Percentiles rank a stretch among this genome's conserved stretches.
phyloP scores from a whole-genome alignment of 2,797 vertebrate species.

The Crax fasciolata region DNA sequence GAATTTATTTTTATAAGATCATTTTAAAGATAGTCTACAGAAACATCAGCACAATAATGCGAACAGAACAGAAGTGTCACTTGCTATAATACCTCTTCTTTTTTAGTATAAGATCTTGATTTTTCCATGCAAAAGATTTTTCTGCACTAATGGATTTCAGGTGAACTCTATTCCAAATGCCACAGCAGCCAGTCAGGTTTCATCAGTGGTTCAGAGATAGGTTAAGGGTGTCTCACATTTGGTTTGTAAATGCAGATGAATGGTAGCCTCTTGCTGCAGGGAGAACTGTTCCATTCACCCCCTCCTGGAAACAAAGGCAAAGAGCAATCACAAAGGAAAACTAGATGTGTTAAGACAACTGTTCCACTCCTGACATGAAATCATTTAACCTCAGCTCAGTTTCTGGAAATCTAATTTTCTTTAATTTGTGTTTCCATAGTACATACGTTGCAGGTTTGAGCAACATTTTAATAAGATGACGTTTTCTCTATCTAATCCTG shows the following conservation, averaged over 20 bases:
- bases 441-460: background rate
- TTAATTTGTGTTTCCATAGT: background rate
- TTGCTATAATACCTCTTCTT: background rate
- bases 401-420: slow-evolving; percentile 28
- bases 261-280: background rate
- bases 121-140: background rate
- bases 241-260: slow-evolving; percentile 10
- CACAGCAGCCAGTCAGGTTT: background rate
- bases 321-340: background rate
- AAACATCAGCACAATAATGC: slow-evolving; percentile 1
- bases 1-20: slow-evolving; percentile 57
- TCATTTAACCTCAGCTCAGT: background rate
- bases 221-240: background rate
- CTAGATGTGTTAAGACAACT: background rate
- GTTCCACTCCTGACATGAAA: background rate
- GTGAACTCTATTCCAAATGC: background rate
- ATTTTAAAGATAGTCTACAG: slow-evolving; percentile 29
- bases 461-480: background rate
- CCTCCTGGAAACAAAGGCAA: background rate
- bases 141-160: background rate
- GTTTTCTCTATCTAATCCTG: slow-evolving; percentile 24
- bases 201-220: background rate
- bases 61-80: background rate
- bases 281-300: background rate
- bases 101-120: background rate